Evolutionary conservation across 2,797 vertebrate species (phyloP).

Genomic region (Mormyrops attenuatus): DNA sequence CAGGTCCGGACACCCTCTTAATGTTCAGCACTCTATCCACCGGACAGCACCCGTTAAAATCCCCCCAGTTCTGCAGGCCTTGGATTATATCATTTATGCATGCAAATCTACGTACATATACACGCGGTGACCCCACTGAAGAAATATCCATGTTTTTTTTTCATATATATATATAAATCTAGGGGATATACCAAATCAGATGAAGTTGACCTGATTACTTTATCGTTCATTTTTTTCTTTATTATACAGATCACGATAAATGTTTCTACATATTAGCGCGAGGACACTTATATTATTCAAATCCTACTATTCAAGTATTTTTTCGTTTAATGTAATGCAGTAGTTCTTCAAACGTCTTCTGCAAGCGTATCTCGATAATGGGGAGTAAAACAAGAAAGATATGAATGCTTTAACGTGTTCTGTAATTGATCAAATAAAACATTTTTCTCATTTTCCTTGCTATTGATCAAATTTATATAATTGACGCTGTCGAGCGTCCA

Average conservation of each 20-base stretch:
- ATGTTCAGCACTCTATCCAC: background rate
- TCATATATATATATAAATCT: background rate
- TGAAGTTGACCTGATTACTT: background rate
- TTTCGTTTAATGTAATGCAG: background rate
- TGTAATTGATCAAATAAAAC: background rate
- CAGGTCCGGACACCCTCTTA: background rate
- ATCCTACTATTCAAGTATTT: background rate
- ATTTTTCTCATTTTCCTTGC: background rate
- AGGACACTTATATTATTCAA: background rate
- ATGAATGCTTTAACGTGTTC: background rate
- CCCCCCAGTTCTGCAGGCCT: background rate
- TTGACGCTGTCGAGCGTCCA: background rate
- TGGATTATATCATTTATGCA: background rate
- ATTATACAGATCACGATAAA: background rate
- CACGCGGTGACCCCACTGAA: background rate
- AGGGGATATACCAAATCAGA: background rate
- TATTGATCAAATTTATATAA: background rate
- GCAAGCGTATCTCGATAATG: background rate
- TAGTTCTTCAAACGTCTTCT: background rate
- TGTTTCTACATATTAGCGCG: background rate
- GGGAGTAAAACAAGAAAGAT: background rate
- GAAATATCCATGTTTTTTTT: background rate
- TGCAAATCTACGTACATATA: background rate
- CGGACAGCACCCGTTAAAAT: background rate
- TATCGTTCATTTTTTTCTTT: background rate